These are phyloP conservation scores for Ischnus inquisitorius DNA, from an alignment of 2,888 invertebrate species.

Conservation along the genomic window DNA sequence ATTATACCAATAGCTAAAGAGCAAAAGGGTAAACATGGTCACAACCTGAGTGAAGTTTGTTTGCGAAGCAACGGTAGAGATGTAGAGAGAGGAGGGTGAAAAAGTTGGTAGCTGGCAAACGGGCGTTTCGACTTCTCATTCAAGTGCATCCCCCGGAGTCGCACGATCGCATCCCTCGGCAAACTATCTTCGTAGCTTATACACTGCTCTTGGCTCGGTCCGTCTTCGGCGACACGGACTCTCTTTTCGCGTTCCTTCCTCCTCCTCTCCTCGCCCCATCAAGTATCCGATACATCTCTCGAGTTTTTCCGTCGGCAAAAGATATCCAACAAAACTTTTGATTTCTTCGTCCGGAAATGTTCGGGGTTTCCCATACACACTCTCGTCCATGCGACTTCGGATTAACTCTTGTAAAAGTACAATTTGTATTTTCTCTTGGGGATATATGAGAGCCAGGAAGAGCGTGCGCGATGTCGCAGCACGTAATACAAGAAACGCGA, in stretches of 20 bases:
- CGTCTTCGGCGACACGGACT: constrained; percentile 39
- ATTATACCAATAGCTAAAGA: neutral
- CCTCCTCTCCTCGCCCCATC: neutral
- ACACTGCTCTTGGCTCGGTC: constrained; percentile 2
- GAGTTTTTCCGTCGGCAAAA: neutral
- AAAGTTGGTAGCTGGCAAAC: constrained; percentile 52
- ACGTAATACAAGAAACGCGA: constrained; percentile 17
- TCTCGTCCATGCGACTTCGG: constrained; percentile 59
- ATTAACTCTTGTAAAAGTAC: constrained; percentile 78
- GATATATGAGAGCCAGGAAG: constrained; percentile 36
- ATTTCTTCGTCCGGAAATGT: constrained; percentile 69
- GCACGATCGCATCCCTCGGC: constrained; percentile 42
- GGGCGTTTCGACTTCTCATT: constrained; percentile 52
- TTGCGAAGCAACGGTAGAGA: constrained; percentile 7
- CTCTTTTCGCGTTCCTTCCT: neutral
- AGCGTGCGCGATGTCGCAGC: neutral
- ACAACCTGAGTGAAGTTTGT: constrained; percentile 30
- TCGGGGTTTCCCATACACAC: constrained; percentile 12
- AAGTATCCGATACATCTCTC: constrained; percentile 33
- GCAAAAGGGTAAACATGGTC: constrained; percentile 26
- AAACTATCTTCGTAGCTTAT: constrained; percentile 44
- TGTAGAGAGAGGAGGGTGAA: neutral
- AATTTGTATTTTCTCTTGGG: constrained; percentile 76
- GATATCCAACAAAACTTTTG: constrained; percentile 72
- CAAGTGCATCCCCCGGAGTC: constrained; percentile 50